phyloP scores from a whole-genome alignment of 2,113 vertebrate species.

The Potamarius usumacintae region DNA sequence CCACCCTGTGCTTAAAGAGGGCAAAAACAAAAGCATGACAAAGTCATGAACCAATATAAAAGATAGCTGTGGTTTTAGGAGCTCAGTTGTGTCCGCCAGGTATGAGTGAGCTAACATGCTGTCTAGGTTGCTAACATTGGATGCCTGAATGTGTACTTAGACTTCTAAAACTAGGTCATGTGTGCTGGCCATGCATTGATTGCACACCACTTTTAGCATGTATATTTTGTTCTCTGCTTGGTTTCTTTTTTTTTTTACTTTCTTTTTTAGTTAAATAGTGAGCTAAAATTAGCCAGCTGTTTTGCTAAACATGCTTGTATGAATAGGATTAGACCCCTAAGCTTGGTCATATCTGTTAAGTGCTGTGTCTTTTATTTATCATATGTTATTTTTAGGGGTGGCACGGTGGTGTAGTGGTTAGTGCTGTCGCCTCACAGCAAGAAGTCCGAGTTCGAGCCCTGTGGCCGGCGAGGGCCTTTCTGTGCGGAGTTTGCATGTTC shows the following conservation, averaged over 20 bases:
- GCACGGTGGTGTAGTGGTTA: no score
- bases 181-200: background rate
- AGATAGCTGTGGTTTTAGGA: background rate
- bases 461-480: no score
- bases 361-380: background rate
- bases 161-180: background rate
- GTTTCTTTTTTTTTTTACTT: background rate
- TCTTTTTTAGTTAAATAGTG: background rate
- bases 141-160: background rate
- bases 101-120: background rate
- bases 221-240: background rate
- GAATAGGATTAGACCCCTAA: background rate
- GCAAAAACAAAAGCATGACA: slow-evolving; percentile 43
- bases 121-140: background rate
- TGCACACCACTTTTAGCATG: background rate
- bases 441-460: no score
- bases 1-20: slow-evolving; percentile 48
- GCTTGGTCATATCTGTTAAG: background rate
- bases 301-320: background rate
- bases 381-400: background rate
- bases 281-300: background rate
- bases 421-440: no score
- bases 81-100: background rate
- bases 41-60: slow-evolving; percentile 31
- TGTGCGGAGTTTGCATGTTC: no score